Evolutionary conservation across 1,140 invertebrate species (phyloP), one percentile per base, ranked within the genome.

Genomic region (Magallana angulata): DNA sequence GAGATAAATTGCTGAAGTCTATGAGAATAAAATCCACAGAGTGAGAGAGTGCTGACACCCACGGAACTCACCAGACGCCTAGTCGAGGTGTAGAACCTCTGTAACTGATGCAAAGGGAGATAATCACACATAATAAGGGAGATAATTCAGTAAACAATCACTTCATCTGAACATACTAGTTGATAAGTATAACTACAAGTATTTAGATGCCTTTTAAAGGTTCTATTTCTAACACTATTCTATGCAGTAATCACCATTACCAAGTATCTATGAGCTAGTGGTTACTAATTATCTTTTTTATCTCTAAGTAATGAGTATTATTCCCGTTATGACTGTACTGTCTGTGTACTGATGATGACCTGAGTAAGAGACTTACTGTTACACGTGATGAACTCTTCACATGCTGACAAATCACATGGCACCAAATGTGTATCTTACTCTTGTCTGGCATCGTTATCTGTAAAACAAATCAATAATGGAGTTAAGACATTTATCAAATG

Each of bases 341-440:
- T 48, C 36, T 48, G 36, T 48, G 36, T 48, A 48, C 36, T 48
- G 36, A 48, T 5, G 2, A 48, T 48, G 36, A 48, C 36, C 5
- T 0, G 36, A n/a, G 9, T 6, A 0, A 0, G 0, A 30, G 48
- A 57, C 57, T 58, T 82, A 82, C 81, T 82, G 81, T 82, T 9
- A 57, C 14, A 0, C n/a, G 81, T 11, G 81, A 57, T 9, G 16
- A n/a, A n/a, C 81, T 58, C 48, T 57, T 84, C 24, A 84, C 30
- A 62, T 84, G 82, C 30, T 84, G 82, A 62, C 82, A 84, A 14
- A 84, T 60, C 8, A 85, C 62, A 56, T 76, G 64, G 18, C 84
- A 85, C 84, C 84, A 85, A 48, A 85, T 59, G n/a, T 85, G 84
- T 18, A 85, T 76, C 30, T 18, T 71, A 14, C 36, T 56, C 12